These are phyloP conservation scores for Nibea albiflora DNA, from an alignment of 2,113 vertebrate species.

Conservation along the genomic window DNA sequence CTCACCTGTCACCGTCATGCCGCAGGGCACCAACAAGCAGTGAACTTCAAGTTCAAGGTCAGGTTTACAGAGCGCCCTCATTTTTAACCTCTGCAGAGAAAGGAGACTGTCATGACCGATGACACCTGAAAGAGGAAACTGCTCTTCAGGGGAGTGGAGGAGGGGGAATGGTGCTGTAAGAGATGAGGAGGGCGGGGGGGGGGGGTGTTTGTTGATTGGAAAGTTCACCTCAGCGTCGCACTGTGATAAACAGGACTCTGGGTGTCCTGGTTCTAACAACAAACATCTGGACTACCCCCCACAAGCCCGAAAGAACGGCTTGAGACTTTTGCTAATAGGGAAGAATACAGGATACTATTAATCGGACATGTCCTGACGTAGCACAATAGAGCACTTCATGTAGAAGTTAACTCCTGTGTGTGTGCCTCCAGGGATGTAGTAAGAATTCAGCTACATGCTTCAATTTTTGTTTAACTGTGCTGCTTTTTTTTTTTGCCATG, in stretches of 20 bases:
- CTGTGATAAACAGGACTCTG: slow-evolving; percentile 78
- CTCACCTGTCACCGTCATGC: slow-evolving; percentile 38
- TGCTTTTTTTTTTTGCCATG: neutral
- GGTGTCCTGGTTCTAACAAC: slow-evolving; percentile 74
- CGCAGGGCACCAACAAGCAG: slow-evolving; percentile 1
- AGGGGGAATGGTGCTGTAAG: neutral
- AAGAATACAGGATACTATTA: slow-evolving; percentile 51
- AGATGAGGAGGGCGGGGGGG: neutral
- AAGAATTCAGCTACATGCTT: slow-evolving; percentile 14
- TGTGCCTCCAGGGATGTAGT: neutral
- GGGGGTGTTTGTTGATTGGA: slow-evolving; percentile 56
- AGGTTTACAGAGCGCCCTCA: slow-evolving; percentile 39
- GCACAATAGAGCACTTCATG: slow-evolving; percentile 37
- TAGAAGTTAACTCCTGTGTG: slow-evolving; percentile 10
- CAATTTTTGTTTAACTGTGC: neutral
- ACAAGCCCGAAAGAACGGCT: slow-evolving; percentile 35
- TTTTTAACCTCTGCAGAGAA: slow-evolving; percentile 43
- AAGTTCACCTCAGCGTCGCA: slow-evolving; percentile 56
- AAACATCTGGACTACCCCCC: slow-evolving; percentile 71
- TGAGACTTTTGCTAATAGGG: slow-evolving; percentile 58
- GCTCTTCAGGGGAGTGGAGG: slow-evolving; percentile 36
- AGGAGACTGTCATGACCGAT: slow-evolving; percentile 47
- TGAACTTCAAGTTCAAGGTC: slow-evolving; percentile 59
- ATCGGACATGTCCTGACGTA: slow-evolving; percentile 46
- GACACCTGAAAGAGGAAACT: slow-evolving; percentile 65